phyloP scores from a whole-genome alignment of 2,797 vertebrate genomes.

The Coranthus polyacanthus region DNA sequence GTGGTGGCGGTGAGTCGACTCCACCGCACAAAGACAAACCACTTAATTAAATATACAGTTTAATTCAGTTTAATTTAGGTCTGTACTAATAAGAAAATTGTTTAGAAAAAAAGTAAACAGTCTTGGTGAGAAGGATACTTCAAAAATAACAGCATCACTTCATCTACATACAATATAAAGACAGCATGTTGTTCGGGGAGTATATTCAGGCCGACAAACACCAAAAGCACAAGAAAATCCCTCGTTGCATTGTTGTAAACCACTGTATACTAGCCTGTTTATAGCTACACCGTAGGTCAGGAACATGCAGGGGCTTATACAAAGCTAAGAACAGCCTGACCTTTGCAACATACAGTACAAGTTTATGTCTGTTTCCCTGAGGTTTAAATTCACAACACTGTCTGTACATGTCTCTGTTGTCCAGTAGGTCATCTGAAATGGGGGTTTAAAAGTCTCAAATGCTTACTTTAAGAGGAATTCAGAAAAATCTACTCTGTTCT shows the following conservation, averaged over 20 bases:
- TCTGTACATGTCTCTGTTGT: not conserved
- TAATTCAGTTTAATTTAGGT: not conserved
- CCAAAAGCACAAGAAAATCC: no score
- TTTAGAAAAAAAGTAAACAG: no score
- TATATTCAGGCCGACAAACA: no score
- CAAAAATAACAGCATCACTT: no score
- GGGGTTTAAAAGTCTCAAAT: not conserved
- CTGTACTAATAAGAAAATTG: no score
- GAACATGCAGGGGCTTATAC: not conserved
- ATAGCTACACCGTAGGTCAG: not conserved
- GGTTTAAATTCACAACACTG: not conserved
- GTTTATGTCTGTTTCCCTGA: not conserved
- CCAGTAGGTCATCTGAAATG: not conserved
- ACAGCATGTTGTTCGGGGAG: no score
- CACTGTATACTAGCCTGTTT: not conserved
- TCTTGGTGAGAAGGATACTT: no score
- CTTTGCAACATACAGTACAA: not conserved
- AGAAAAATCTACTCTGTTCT: no score
- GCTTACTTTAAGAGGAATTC: not conserved
- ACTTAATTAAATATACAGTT: not conserved
- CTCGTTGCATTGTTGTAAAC: no score
- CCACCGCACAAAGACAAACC: not conserved
- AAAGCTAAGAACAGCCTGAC: not conserved
- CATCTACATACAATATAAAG: no score
- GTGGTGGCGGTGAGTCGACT: conserved; percentile 93